Base-by-base conservation (phyloP, 2,797 vertebrate genomes). In the Sebastes aleutianus region DNA sequence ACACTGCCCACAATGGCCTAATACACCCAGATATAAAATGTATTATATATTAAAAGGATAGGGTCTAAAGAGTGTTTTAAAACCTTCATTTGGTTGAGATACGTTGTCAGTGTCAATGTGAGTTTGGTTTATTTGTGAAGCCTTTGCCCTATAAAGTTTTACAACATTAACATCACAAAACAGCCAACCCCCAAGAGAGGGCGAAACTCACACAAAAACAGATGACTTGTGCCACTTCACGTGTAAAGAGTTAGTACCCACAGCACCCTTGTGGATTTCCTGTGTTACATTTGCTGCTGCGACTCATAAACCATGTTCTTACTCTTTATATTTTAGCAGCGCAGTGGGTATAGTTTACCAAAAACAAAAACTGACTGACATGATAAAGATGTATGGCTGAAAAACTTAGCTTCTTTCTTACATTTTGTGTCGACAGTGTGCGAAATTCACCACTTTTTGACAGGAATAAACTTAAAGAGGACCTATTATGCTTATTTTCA, bases 261-360 rank as follows among this genome's bases (percentile, higher is more conserved):
- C 69, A 65, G 18, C 7, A 27, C 22, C 20, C 1, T 2, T 74
- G 32, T 76, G 64, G 71, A 65, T 87, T 91, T 89, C 91, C 85
- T 87, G 88, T 85, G 68, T 71, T 2, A 65, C 27, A 72, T 76
- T 64, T 80, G 4, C 14, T 70, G 20, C 20, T 8, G 3, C 63
- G 4, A 14, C 20, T 32, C 31, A 70, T 1, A 24, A n/a, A 76
- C n/a, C 26, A 47, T 6, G 26, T 47, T 20, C 7, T 26, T 10
- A 31, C 9, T 3, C 2, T 58, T 61, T 4, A 18, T 22, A 27
- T 56, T 65, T 68, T 7, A 53, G 6, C 70, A 27, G 31, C 2
- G 1, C 10, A 22, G 9, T 1, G 10, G 34, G 63, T 26, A 18
- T 4, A 20, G 5, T 29, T n/a, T 14, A 27, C 6, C 20, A 66